A percentile compares a stretch with the other conserved stretches of the same genome.
Evolutionary conservation across 2,797 vertebrate genomes (phyloP).

Genomic region (Molothrus aeneus): DNA sequence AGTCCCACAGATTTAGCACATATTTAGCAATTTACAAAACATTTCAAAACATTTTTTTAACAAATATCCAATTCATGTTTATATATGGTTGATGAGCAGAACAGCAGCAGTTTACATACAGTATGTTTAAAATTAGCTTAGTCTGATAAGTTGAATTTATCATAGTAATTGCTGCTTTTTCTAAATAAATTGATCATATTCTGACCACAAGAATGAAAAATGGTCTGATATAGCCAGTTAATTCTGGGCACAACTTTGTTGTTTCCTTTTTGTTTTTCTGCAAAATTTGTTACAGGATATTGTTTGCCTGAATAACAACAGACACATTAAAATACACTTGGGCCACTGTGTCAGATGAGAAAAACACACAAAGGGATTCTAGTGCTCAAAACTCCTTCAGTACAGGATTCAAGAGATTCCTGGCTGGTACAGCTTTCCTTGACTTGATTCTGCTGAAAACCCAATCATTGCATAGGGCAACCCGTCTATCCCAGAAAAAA

Average conservation of each 20-base stretch:
- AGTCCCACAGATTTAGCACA: neutral
- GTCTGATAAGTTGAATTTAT: neutral
- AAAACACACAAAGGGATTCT: neutral
- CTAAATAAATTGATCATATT: neutral
- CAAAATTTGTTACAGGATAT: neutral
- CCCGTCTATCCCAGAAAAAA: neutral
- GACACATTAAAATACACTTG: neutral
- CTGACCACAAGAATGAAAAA: neutral
- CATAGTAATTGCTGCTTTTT: neutral
- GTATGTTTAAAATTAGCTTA: neutral
- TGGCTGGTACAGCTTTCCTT: neutral
- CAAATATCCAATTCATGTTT: neutral
- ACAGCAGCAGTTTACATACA: neutral
- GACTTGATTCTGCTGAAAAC: neutral
- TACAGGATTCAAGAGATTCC: neutral
- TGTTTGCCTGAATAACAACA: neutral
- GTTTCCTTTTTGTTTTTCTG: neutral
- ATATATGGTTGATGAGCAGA: neutral
- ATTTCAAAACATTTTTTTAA: neutral
- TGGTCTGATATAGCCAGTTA: neutral
- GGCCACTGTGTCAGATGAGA: neutral
- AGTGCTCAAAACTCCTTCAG: neutral
- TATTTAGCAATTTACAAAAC: neutral
- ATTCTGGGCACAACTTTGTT: neutral
- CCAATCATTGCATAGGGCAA: accelerated